Evolutionary conservation across 2,888 invertebrate species (phyloP), one percentile per base, ranked within the genome.

Genomic region (Clanis bilineata): DNA sequence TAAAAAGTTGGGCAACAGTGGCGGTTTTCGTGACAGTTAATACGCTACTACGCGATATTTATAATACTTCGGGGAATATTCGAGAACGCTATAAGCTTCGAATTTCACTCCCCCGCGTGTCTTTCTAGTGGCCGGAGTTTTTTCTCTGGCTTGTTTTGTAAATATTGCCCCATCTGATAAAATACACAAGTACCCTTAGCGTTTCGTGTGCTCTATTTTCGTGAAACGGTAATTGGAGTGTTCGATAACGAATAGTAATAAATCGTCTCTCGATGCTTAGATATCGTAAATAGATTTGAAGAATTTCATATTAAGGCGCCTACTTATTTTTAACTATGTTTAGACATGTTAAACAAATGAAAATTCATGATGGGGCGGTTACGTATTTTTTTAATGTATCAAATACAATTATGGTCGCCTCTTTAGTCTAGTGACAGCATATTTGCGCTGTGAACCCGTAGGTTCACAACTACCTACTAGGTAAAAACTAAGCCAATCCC

Each of bases 41-140:
- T 81, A 71, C 68, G 74, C 70, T 70, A 71, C 68, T 69, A 70
- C 69, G 66, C 67, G 69, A 77, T 86, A 86, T 88, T 88, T 86
- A 86, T 86, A 80, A 76, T 72, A 74, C 87, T 77, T 75, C 55
- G 39, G 88, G 85, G 88, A 79, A 77, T 82, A 68, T 77, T 79
- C 69, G 72, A 75, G 71, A 64, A 70, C 69, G 78, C 72, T 75
- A 76, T 79, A 79, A 80, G 75, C 77, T 70, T 71, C 73, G 76
- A 81, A 86, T 83, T 83, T 80, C 67, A 61, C 64, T 86, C 88
- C 84, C 87, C 59, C 10, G 84, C 71, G 88, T 73, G 80, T 82
- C 76, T 79, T 86, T 80, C 65, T 65, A 69, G 63, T 68, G 69
- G 71, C 66, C 69, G 59, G 62, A 67, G 67, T 72, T 77, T 79